These are phyloP conservation scores for Venustaconcha ellipsiformis DNA, from an alignment of 1,140 invertebrate species.

Conservation along the genomic window DNA sequence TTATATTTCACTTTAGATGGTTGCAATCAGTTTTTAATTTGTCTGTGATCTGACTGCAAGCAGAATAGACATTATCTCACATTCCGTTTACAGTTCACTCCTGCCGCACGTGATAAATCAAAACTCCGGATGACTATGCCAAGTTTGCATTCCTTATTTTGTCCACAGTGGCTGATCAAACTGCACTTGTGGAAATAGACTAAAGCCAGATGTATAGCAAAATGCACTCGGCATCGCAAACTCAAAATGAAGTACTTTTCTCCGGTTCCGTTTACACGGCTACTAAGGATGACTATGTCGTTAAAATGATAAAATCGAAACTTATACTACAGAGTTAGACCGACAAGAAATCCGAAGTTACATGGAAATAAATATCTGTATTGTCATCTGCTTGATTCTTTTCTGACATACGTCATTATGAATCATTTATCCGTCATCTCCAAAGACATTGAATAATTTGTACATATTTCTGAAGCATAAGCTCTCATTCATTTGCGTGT, in stretches of 20 bases:
- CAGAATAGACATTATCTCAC: too few species aligned
- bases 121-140: too few species aligned
- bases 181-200: background rate
- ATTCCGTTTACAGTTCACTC: too few species aligned
- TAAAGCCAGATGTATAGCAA: background rate
- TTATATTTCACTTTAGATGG: too few species aligned
- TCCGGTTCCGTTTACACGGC: background rate
- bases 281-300: background rate
- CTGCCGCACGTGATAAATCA: too few species aligned
- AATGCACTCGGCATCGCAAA: background rate
- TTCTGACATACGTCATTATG: constrained; percentile 11
- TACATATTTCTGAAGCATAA: too few species aligned
- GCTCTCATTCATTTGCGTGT: too few species aligned
- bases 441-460: too few species aligned
- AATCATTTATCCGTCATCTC: too few species aligned
- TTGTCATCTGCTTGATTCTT: constrained; percentile 25
- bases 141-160: too few species aligned
- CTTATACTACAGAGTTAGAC: background rate
- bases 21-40: too few species aligned
- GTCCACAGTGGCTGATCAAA: background rate
- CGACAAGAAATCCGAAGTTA: constrained; percentile 1
- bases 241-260: background rate
- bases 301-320: background rate
- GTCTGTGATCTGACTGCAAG: too few species aligned
- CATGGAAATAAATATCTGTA: constrained; percentile 19